phyloP scores from a whole-genome alignment of 2,113 vertebrate genomes.

The Ptilonorhynchus violaceus region DNA sequence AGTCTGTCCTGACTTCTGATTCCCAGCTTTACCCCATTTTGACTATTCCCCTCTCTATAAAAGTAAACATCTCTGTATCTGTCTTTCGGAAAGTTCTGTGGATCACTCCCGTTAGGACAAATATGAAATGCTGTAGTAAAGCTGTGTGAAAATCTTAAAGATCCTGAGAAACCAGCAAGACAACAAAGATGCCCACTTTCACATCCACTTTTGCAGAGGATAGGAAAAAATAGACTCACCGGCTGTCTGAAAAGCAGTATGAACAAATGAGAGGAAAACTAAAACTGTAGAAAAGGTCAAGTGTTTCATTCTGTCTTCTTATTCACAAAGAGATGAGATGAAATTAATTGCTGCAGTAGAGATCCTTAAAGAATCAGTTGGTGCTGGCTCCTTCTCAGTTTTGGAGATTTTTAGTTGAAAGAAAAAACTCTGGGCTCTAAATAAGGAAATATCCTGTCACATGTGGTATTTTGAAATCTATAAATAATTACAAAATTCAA shows the following conservation, averaged over 20 bases:
- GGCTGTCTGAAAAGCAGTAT: background rate
- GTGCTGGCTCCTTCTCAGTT: background rate
- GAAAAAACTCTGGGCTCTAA: background rate
- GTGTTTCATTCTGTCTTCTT: conserved; percentile 37
- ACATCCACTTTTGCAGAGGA: background rate
- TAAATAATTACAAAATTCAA: background rate
- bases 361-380: background rate
- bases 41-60: background rate
- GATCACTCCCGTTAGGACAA: background rate
- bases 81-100: background rate
- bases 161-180: background rate
- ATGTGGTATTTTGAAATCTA: conserved; percentile 31
- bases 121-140: background rate
- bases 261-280: background rate
- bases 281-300: background rate
- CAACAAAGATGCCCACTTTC: background rate
- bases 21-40: background rate
- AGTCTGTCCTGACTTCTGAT: background rate
- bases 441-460: conserved; percentile 58
- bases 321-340: background rate
- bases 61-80: background rate
- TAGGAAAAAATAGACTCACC: conserved; percentile 36
- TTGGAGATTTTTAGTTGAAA: background rate
- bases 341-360: background rate
- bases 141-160: background rate